Evolutionary conservation across 2,888 invertebrate species (phyloP), one percentile per base, ranked within the genome.

Genomic region (Tetragonisca angustula): DNA sequence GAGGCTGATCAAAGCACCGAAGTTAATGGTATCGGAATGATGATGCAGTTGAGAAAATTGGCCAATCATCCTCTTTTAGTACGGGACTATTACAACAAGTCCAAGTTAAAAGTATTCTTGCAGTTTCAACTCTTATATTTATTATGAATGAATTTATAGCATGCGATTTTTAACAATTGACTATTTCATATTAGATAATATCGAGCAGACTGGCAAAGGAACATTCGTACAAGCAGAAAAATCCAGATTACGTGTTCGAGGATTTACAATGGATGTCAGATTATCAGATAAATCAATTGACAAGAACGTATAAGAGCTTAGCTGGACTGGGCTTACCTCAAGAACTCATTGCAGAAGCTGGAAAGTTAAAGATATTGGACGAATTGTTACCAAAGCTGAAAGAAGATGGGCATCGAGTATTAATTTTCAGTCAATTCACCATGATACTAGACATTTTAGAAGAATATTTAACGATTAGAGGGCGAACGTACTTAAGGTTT

Each of bases 361-460:
- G 99, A 0, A 99, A 99, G 95, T 97, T 99, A 93, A 93, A 95
- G 54, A 96, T 97, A 93, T 94, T 99, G 78, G 98, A 99, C 93
- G 95, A 95, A 88, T 94, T 98, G 91, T 94, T 99, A 82, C 97
- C 97, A 0, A 95, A 96, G 80, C 95, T 98, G 84, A 97, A 98
- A 93, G 94, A 95, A 13, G 96, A 96, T 0, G 97, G 97, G 0
- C 97, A 98, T 94, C 96, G 99, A 24, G 98, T 99, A 86, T 95
- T 99, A 81, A 96, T 99, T 88, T 99, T 99, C 95, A 98, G 98
- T 94, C 99, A 99, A 95, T 99, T 99, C 95, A 98, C 98, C 54
- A 98, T 98, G 96, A 96, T 99, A 96, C 95, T 99, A 93, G 98
- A 99, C 95, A 96, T 99, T 87, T 95, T 99, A 89, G 98, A 99